A percentile compares a stretch with the other conserved stretches of the same genome.
Evolutionary conservation across 2,797 vertebrate genomes (phyloP).

Genomic region (Catostomus latipinnis): DNA sequence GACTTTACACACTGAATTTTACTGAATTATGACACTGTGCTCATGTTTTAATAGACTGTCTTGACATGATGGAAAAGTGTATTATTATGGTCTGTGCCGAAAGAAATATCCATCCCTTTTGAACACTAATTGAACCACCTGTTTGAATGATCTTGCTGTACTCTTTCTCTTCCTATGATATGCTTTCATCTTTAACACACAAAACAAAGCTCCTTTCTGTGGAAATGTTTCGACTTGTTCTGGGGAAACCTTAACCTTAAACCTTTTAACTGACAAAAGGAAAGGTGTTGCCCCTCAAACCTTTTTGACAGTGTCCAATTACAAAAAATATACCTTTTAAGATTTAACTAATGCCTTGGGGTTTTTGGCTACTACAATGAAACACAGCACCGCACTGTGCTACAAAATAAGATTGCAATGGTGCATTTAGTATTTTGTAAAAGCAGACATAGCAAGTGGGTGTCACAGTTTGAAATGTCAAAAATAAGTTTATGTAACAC

Average conservation of each 20-base stretch:
- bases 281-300: neutral
- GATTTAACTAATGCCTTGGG: neutral
- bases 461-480: neutral
- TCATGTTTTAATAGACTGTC: neutral
- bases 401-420: neutral
- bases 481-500: neutral
- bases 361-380: neutral
- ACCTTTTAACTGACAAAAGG: neutral
- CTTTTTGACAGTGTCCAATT: neutral
- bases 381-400: neutral
- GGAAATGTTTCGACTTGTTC: neutral
- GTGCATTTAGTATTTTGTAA: neutral
- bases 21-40: neutral
- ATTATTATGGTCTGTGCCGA: neutral
- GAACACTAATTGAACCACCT: neutral
- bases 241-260: too few species aligned
- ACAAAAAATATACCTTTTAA: neutral
- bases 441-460: neutral
- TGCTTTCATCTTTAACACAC: neutral
- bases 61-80: neutral
- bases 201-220: neutral
- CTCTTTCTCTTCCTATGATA: neutral
- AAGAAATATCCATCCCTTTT: neutral
- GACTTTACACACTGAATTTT: neutral
- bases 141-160: neutral